Evolutionary conservation across 2,797 vertebrate genomes (phyloP).

Genomic region (Xiphophorus birchmanni): DNA sequence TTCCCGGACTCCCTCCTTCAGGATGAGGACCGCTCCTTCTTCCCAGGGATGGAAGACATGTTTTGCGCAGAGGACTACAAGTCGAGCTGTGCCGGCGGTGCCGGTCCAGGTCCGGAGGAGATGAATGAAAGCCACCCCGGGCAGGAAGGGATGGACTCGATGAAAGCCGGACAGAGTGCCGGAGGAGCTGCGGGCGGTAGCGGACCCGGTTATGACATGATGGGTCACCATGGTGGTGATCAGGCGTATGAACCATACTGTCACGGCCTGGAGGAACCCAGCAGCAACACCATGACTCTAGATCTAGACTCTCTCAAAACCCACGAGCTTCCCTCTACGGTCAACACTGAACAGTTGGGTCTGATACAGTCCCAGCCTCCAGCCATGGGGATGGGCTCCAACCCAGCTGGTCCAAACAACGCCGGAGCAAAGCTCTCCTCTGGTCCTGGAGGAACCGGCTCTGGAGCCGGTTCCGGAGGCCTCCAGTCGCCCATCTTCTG

Average conservation of each 20-base stretch:
- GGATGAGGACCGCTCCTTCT: conserved; percentile 94
- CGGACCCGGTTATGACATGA: conserved; percentile 83
- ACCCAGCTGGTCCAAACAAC: conserved; percentile 71
- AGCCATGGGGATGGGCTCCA: conserved; percentile 76
- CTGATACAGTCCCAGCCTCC: conserved; percentile 86
- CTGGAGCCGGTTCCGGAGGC: conserved; percentile 78
- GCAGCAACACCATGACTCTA: conserved; percentile 83
- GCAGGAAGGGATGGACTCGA: conserved; percentile 79
- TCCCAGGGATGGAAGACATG: conserved; percentile 97
- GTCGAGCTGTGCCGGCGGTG: conserved; percentile 81
- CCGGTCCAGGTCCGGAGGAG: conserved; percentile 80
- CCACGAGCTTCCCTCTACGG: conserved; percentile 90
- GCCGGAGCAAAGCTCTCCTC: conserved; percentile 74
- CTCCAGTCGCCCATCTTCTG: conserved; percentile 92
- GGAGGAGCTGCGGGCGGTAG: conserved; percentile 66
- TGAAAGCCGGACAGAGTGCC: conserved; percentile 77
- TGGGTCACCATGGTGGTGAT: conserved; percentile 82
- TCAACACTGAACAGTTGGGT: conserved; percentile 93
- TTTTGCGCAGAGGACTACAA: conserved; percentile 93
- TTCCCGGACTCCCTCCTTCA: conserved; percentile 93
- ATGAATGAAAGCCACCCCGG: conserved; percentile 79
- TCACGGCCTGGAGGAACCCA: conserved; percentile 80
- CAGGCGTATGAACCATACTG: conserved; percentile 84
- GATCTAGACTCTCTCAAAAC: conserved; percentile 90
- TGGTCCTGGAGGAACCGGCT: conserved; percentile 65